These are phyloP conservation scores for Trachops cirrhosus DNA, from an alignment of 2,797 vertebrate species.

Conservation along the genomic window DNA sequence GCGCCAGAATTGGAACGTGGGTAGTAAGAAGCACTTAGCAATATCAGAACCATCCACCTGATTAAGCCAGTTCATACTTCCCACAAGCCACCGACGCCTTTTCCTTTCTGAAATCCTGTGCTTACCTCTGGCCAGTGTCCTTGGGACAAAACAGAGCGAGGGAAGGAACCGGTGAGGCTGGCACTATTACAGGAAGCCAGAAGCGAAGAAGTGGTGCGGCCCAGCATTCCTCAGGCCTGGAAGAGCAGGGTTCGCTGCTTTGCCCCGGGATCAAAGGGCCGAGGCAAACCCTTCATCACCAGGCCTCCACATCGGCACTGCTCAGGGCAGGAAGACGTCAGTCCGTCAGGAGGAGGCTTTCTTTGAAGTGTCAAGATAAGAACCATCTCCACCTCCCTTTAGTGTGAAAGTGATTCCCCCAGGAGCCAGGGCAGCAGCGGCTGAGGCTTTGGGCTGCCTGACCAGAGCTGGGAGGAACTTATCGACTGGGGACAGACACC, in stretches of 20 bases:
- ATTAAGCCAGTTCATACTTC: neutral
- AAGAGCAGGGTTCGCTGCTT: neutral
- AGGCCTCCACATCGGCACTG: conserved; percentile 75
- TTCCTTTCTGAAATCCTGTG: neutral
- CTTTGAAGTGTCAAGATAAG: conserved; percentile 83
- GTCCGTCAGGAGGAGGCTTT: conserved; percentile 62
- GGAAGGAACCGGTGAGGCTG: neutral
- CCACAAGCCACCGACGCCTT: neutral
- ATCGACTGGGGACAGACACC: neutral
- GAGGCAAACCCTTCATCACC: conserved; percentile 52
- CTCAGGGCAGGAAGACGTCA: conserved; percentile 71
- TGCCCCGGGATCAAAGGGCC: conserved; percentile 59
- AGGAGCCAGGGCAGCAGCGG: neutral
- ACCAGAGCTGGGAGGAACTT: neutral
- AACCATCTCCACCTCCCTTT: conserved; percentile 32
- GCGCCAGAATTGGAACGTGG: no score
- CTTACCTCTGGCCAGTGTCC: neutral
- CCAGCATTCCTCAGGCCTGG: conserved; percentile 33
- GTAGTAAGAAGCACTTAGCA: neutral
- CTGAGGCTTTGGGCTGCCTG: neutral
- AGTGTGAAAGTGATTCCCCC: conserved; percentile 56
- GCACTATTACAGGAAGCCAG: neutral
- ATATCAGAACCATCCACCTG: neutral
- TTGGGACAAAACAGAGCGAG: neutral
- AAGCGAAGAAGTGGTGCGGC: neutral